Conservation (phyloP, 23 tunicate genomes). For the Pegea sp. region DNA sequence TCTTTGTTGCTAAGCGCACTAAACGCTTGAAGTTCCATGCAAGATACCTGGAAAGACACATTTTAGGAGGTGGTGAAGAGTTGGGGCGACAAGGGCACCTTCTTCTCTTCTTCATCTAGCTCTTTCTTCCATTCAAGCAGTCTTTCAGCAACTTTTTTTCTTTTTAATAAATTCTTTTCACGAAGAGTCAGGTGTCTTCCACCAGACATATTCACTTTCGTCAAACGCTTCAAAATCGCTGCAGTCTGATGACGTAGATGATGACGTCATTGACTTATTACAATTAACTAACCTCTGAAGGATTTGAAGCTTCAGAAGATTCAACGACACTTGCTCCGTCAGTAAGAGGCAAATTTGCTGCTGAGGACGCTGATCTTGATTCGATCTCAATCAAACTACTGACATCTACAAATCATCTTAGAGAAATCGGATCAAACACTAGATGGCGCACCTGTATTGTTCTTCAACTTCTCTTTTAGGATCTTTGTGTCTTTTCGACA, state of each 20-base stretch:
- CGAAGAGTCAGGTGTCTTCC: constrained; percentile 37
- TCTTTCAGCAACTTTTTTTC: constrained; percentile 64
- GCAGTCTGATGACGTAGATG: constrained; percentile 11
- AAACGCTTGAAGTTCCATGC: constrained; percentile 43
- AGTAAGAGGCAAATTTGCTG: no score
- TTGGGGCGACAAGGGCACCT: no score
- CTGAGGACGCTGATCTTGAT: no score
- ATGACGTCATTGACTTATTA: background rate
- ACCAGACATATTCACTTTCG: constrained; percentile 1
- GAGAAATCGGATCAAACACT: no score
- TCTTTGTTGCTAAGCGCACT: background rate
- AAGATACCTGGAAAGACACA: constrained; percentile 21
- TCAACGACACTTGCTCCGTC: background rate
- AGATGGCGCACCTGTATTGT: no score
- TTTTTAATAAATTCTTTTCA: constrained; percentile 32
- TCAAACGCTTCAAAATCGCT: constrained; percentile 6
- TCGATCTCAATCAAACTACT: no score
- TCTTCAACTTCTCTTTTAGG: constrained; percentile 25
- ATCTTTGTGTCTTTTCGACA: constrained; percentile 10
- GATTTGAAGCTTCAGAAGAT: background rate
- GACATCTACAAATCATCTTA: no score
- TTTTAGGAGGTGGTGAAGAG: no score
- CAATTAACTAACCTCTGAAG: background rate
- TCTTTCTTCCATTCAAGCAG: constrained; percentile 66
- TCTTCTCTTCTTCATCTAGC: constrained; percentile 66